Percentiles rank a stretch among this genome's conserved stretches.
Evolutionary conservation across 2,797 vertebrate genomes (phyloP).

Genomic region (Bradypus variegatus): DNA sequence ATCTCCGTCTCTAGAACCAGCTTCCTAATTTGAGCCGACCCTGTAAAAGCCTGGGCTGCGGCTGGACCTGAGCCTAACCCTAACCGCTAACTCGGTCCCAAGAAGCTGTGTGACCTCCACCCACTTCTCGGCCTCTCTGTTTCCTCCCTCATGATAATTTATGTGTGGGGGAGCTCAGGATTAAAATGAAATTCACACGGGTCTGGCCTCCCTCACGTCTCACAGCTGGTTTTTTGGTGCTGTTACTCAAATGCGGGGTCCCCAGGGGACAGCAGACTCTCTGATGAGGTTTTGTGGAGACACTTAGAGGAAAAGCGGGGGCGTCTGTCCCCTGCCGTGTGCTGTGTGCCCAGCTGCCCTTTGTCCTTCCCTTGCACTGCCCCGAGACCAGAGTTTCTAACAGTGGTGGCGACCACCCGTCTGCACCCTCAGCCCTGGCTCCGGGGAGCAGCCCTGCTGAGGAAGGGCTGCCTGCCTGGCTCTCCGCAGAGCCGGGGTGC

Average conservation of each 20-base stretch:
- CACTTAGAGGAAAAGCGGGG: constrained; percentile 26
- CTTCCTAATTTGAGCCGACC: background rate
- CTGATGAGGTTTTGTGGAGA: background rate
- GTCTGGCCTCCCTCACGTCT: background rate
- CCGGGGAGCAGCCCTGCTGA: no score
- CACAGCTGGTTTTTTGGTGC: constrained; percentile 15
- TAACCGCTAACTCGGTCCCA: background rate
- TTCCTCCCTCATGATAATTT: background rate
- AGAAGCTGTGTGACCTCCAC: constrained; percentile 20
- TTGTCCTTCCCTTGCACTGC: constrained; percentile 61
- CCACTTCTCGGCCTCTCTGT: background rate
- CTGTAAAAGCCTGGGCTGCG: background rate
- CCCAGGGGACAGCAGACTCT: constrained; percentile 24
- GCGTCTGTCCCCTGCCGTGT: constrained; percentile 12
- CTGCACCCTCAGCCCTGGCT: background rate
- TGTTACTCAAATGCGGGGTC: background rate
- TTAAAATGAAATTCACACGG: constrained; percentile 19
- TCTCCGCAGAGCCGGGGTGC: no score
- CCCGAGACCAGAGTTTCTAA: constrained; percentile 63
- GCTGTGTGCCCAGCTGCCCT: constrained; percentile 1
- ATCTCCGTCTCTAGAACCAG: background rate
- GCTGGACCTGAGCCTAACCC: background rate
- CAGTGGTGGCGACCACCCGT: constrained; percentile 54
- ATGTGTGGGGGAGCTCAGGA: background rate
- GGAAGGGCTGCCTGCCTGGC: no score